Conservation (phyloP, 2,888 invertebrate genomes). For the Chrysolina oricalcia region DNA sequence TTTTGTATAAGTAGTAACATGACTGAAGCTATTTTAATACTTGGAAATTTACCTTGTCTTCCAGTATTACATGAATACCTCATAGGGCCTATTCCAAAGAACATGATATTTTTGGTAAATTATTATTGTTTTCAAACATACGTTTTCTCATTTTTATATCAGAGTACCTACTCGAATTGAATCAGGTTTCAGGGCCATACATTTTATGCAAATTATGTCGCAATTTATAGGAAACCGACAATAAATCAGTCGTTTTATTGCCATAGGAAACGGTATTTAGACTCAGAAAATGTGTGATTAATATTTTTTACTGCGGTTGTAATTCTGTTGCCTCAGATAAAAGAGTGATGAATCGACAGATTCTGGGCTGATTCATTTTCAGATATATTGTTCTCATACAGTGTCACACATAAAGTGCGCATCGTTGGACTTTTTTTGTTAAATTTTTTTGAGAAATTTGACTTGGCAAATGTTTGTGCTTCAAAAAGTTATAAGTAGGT, state of each 20-base stretch:
- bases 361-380: background rate
- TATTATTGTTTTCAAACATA: background rate
- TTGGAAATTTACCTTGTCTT: too few relatives aligned
- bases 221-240: background rate
- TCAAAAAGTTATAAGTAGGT: too few relatives aligned
- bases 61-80: too few relatives aligned
- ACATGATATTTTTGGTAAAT: too few relatives aligned
- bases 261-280: background rate
- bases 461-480: too few relatives aligned
- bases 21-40: too few relatives aligned
- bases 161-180: slow-evolving; percentile 5
- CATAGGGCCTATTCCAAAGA: too few relatives aligned
- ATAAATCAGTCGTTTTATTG: slow-evolving; percentile 7
- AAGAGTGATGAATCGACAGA: background rate
- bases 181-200: background rate
- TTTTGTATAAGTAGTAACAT: too few relatives aligned
- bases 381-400: too few relatives aligned
- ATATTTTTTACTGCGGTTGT: slow-evolving; percentile 5
- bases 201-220: slow-evolving; percentile 5
- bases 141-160: background rate
- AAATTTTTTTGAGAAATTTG: too few relatives aligned
- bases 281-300: background rate
- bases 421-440: too few relatives aligned
- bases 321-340: background rate
- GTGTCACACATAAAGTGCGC: too few relatives aligned